Percentiles rank a stretch among this genome's conserved stretches.
Evolutionary conservation across 2,113 vertebrate species (phyloP).

Genomic region (Bos indicus): DNA sequence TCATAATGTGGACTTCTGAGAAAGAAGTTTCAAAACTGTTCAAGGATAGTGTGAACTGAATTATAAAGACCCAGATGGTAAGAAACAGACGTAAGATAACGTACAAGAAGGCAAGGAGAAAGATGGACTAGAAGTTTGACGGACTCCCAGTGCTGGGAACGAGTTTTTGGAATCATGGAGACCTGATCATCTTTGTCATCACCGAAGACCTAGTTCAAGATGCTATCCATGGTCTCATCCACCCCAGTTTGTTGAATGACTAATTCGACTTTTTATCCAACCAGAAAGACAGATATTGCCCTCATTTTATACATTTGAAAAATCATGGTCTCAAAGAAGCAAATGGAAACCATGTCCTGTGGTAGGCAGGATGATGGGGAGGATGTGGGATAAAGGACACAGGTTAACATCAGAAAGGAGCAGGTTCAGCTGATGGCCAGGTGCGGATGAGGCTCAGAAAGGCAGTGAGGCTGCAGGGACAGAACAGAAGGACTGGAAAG

Average conservation of each 20-base stretch:
- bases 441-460: background rate
- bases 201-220: background rate
- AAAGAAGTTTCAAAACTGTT: background rate
- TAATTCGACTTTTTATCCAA: background rate
- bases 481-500: background rate
- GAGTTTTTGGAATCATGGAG: background rate
- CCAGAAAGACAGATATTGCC: background rate
- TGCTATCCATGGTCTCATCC: background rate
- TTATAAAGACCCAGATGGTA: background rate
- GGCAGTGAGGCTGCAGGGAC: background rate
- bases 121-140: too few species aligned
- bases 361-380: background rate
- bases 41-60: background rate
- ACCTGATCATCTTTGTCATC: background rate
- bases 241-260: background rate
- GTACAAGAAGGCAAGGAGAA: background rate
- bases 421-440: background rate
- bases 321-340: background rate
- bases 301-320: background rate
- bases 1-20: background rate
- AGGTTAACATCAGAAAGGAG: background rate
- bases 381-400: rapidly evolving
- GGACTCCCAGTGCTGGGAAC: background rate
- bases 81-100: background rate
- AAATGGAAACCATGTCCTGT: background rate